Conservation (phyloP, 2,113 vertebrate genomes). For the Perca flavescens region DNA sequence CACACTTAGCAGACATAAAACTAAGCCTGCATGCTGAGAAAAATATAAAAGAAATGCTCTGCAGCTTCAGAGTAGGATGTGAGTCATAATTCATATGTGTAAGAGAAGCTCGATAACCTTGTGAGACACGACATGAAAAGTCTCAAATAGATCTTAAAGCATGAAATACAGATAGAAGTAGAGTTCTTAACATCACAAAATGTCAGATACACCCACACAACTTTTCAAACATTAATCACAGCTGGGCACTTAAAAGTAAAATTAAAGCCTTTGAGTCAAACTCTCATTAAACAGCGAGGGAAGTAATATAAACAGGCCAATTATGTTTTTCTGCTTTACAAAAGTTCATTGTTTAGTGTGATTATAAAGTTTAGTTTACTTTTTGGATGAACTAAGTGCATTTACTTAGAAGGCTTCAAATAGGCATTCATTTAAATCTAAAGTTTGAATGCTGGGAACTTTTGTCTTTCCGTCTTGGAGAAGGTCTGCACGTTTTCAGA, state of each 20-base stretch:
- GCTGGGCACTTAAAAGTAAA: slow-evolving; percentile 53
- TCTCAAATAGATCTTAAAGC: slow-evolving; percentile 43
- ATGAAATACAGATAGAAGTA: slow-evolving; percentile 28
- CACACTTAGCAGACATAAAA: slow-evolving; percentile 46
- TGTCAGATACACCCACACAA: slow-evolving; percentile 57
- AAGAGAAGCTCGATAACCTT: slow-evolving; percentile 44
- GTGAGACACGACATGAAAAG: slow-evolving; percentile 36
- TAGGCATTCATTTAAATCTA: background rate
- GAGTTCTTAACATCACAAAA: slow-evolving; percentile 44
- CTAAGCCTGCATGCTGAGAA: slow-evolving; percentile 38
- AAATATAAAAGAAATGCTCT: slow-evolving; percentile 32
- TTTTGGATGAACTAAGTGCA: background rate
- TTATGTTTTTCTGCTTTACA: slow-evolving; percentile 15
- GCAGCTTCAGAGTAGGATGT: slow-evolving; percentile 50
- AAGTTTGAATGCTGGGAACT: background rate
- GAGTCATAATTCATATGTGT: slow-evolving; percentile 47
- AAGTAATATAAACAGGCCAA: slow-evolving; percentile 11
- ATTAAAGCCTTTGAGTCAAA: slow-evolving; percentile 62
- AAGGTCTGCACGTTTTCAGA: background rate
- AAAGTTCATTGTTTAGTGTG: background rate
- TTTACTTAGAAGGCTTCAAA: background rate
- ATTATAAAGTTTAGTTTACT: background rate
- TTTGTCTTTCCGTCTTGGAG: background rate
- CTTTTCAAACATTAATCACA: slow-evolving; percentile 65
- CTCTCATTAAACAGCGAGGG: slow-evolving; percentile 45